These are phyloP conservation scores for Lepidocyrtinus sp. DNA, from an alignment of 2,888 invertebrate genomes.

Conservation along the genomic window DNA sequence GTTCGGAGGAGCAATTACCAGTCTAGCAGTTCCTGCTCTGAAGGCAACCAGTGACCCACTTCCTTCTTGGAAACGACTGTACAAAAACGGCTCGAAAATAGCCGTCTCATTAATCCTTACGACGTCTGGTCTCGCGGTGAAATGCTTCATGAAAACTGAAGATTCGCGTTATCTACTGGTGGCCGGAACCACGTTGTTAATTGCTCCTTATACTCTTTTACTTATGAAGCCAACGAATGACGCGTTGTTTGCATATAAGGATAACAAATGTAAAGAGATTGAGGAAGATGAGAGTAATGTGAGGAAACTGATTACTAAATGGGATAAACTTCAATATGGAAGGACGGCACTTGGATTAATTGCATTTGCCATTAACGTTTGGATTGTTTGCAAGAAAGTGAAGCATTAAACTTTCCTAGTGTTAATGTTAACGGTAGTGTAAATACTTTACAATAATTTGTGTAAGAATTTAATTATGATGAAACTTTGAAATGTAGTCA, in stretches of 20 bases:
- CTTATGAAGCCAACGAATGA: constrained; percentile 51
- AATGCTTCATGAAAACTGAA: constrained; percentile 31
- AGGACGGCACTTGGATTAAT: constrained; percentile 36
- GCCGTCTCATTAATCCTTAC: constrained; percentile 37
- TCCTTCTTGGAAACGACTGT: constrained; percentile 48
- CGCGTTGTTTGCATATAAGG: constrained; percentile 39
- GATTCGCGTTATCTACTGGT: constrained; percentile 35
- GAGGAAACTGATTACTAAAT: constrained; percentile 44
- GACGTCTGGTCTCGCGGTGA: constrained; percentile 41
- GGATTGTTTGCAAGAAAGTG: constrained; percentile 46
- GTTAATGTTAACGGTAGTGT: no score
- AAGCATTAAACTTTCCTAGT: background rate
- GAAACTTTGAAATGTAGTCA: no score
- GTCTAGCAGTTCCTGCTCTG: constrained; percentile 43
- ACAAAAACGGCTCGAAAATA: constrained; percentile 52
- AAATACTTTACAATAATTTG: no score
- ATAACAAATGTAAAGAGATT: constrained; percentile 29
- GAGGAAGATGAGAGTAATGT: constrained; percentile 40
- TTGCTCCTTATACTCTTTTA: constrained; percentile 39
- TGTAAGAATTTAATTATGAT: no score
- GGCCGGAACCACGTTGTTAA: constrained; percentile 29
- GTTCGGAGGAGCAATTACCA: constrained; percentile 34
- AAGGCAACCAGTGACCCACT: constrained; percentile 48
- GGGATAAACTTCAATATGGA: constrained; percentile 50
- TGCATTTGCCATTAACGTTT: constrained; percentile 37